phyloP scores from a whole-genome alignment of 2,113 vertebrate genomes.

The Pluvianellus socialis region DNA sequence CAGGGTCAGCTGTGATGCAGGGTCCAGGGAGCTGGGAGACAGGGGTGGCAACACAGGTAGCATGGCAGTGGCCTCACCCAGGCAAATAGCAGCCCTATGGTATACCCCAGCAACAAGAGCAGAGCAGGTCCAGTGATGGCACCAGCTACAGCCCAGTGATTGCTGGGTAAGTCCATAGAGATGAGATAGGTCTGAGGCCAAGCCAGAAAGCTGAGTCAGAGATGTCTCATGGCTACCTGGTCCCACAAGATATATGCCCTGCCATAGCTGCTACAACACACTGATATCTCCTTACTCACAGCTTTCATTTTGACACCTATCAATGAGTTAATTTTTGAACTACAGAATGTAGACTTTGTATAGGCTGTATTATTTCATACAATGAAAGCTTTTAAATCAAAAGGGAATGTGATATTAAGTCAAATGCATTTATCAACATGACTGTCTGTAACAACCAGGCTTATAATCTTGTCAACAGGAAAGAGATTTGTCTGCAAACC shows the following conservation, averaged over 20 bases:
- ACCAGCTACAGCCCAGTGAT: not conserved
- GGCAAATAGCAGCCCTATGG: accelerated
- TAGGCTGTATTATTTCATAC: not conserved
- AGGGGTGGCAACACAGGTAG: not conserved
- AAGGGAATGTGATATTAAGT: not conserved
- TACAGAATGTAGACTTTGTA: not conserved
- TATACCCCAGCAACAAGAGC: not conserved
- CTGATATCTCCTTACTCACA: not conserved
- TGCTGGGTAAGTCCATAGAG: not conserved
- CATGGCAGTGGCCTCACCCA: not conserved
- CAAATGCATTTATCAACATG: not conserved
- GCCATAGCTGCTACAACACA: not conserved
- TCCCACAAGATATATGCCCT: not conserved
- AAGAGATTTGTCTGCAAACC: not conserved
- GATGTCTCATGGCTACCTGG: not conserved
- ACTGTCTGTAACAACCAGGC: not conserved
- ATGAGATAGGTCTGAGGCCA: not conserved
- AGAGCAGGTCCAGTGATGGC: not conserved
- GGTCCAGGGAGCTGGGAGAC: not conserved
- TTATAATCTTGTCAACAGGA: not conserved
- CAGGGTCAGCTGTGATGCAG: accelerated
- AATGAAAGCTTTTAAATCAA: not conserved
- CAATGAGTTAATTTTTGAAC: not conserved
- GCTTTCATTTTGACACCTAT: not conserved
- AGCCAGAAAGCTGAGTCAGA: not conserved